These are phyloP conservation scores for Drosophila anceps DNA, from an alignment of 2,888 invertebrate species.

Conservation along the genomic window DNA sequence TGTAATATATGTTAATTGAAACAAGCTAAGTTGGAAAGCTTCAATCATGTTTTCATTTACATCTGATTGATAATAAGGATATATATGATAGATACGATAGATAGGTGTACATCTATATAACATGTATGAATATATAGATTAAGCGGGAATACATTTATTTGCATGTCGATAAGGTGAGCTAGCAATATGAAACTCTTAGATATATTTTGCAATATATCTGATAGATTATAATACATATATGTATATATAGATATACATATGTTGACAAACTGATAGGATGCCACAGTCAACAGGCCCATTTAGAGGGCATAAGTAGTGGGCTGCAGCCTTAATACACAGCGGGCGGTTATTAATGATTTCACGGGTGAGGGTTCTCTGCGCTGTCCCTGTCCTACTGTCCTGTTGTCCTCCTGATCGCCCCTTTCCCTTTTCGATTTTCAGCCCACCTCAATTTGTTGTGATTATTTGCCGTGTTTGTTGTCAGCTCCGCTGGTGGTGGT, in stretches of 20 bases:
- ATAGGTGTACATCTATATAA: not conserved
- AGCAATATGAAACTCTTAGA: not conserved
- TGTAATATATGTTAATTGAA: no score
- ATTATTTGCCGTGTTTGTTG: constrained; percentile 67
- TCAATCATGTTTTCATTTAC: not conserved
- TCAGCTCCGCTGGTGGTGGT: constrained; percentile 72
- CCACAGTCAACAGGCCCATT: constrained; percentile 2
- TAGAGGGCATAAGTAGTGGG: constrained; percentile 8
- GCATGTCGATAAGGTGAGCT: not conserved
- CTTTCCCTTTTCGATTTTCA: constrained; percentile 11
- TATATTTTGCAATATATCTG: not conserved
- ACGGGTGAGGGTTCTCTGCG: constrained; percentile 44
- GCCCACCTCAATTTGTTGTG: constrained; percentile 77
- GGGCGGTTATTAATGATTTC: constrained; percentile 81
- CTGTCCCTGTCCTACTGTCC: constrained; percentile 23
- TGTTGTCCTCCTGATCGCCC: not conserved
- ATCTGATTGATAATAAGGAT: not conserved
- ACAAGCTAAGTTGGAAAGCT: not conserved
- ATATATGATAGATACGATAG: not conserved
- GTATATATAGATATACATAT: not conserved
- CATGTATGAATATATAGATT: not conserved
- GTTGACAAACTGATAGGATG: not conserved
- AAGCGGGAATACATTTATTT: not conserved
- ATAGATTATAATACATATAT: no score
- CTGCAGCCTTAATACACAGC: constrained; percentile 66